phyloP scores from a whole-genome alignment of 1,140 invertebrate species.

The Diabrotica virgifera region DNA sequence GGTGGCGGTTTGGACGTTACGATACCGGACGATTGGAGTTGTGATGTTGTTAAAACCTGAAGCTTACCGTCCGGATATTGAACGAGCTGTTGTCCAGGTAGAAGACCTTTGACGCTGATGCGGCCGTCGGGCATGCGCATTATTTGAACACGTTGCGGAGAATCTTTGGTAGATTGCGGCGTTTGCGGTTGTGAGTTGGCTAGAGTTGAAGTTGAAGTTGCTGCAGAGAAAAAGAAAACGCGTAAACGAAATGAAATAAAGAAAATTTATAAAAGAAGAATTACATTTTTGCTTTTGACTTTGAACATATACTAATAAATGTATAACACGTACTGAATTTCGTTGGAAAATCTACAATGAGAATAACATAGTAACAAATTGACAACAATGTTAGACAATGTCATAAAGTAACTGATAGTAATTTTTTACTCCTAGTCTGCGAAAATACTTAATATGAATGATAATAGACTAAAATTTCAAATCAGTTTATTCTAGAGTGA shows the following conservation, averaged over 20 bases:
- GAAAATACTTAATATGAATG: too few relatives aligned
- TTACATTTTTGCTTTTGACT: too few relatives aligned
- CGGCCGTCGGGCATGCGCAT: constrained; percentile 86
- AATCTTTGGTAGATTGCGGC: constrained; percentile 40
- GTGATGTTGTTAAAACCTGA: constrained; percentile 72
- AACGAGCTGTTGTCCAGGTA: constrained; percentile 90
- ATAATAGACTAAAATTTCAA: too few relatives aligned
- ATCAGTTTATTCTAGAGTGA: too few relatives aligned
- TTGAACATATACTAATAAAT: too few relatives aligned
- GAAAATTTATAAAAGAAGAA: too few relatives aligned
- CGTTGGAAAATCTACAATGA: too few relatives aligned
- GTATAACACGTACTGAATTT: background rate
- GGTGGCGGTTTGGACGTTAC: constrained; percentile 18
- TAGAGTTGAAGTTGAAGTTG: constrained; percentile 31
- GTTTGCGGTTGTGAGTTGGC: constrained; percentile 36
- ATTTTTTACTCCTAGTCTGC: too few relatives aligned
- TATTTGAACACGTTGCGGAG: constrained; percentile 83
- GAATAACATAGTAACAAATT: too few relatives aligned
- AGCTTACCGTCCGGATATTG: constrained; percentile 92
- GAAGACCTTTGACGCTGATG: constrained; percentile 83
- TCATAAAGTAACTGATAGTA: too few relatives aligned
- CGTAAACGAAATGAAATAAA: background rate
- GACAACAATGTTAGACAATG: too few relatives aligned
- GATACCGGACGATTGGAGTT: constrained; percentile 37
- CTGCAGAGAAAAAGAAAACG: constrained; percentile 31